Percentiles rank a stretch among this genome's conserved stretches.
These are phyloP conservation scores for Tenthredo livida DNA, from an alignment of 2,888 invertebrate genomes.

Conservation along the genomic window DNA sequence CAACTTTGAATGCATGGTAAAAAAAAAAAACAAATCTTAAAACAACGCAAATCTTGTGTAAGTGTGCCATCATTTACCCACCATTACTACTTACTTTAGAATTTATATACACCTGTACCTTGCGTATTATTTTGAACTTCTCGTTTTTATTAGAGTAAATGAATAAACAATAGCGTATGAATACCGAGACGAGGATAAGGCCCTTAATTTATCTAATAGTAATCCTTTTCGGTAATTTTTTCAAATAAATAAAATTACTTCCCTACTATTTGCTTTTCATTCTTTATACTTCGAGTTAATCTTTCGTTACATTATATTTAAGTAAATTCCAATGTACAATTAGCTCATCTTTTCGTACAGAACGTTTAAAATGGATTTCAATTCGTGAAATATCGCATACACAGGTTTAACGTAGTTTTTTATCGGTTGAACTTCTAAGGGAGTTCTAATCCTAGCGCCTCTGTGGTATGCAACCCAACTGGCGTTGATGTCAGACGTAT, in stretches of 20 bases:
- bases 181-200: background rate
- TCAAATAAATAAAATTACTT: background rate
- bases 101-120: background rate
- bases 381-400: background rate
- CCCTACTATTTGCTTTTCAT: background rate
- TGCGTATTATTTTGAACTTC: background rate
- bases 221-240: background rate
- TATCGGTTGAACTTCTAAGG: background rate
- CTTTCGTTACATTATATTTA: background rate
- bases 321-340: background rate
- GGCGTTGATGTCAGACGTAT: background rate
- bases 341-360: background rate
- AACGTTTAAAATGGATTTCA: background rate
- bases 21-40: background rate
- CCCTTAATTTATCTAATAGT: background rate
- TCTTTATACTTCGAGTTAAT: background rate
- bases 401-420: background rate
- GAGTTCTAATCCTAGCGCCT: background rate
- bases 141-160: background rate
- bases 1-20: background rate
- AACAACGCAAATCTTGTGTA: background rate
- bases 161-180: background rate
- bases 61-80: slow-evolving; percentile 2
- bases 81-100: background rate
- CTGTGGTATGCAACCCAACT: slow-evolving; percentile 1